phyloP scores from a whole-genome alignment of 2,797 vertebrate species.

The Miichthys miiuy region DNA sequence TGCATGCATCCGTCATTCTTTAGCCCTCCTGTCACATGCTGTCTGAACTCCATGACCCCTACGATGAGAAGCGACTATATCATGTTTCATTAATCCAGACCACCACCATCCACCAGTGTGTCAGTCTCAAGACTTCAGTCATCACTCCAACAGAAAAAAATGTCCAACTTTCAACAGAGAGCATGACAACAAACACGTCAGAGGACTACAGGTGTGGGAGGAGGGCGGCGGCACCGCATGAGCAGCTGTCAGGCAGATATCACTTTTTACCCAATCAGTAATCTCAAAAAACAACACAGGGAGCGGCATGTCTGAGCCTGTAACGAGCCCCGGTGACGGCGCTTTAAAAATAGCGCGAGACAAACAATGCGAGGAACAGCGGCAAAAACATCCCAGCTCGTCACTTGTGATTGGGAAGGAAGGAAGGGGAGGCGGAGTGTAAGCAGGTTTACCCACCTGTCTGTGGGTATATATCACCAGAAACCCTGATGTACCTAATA shows the following conservation, averaged over 20 bases:
- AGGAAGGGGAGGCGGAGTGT: neutral
- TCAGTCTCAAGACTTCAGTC: slow-evolving; percentile 11
- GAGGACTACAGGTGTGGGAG: neutral
- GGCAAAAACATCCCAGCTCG: slow-evolving; percentile 54
- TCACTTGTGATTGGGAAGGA: slow-evolving; percentile 27
- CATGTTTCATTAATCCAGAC: slow-evolving; percentile 20
- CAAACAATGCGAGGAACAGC: slow-evolving; percentile 74
- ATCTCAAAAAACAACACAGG: slow-evolving; percentile 75
- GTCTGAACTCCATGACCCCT: slow-evolving; percentile 9
- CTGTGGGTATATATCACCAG: slow-evolving; percentile 15
- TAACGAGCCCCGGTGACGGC: slow-evolving; percentile 66
- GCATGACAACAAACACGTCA: slow-evolving; percentile 18
- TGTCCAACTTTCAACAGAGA: slow-evolving; percentile 9
- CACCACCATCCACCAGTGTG: neutral
- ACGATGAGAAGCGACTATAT: slow-evolving; percentile 20
- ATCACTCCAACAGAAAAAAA: neutral
- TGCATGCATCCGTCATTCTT: slow-evolving; percentile 13
- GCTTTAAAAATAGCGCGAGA: slow-evolving; percentile 72
- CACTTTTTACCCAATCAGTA: slow-evolving; percentile 49
- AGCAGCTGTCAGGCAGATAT: slow-evolving; percentile 61
- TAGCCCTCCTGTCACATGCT: slow-evolving; percentile 27
- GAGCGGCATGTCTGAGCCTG: slow-evolving; percentile 62
- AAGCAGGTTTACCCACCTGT: slow-evolving; percentile 52
- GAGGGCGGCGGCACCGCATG: neutral
- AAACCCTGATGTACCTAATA: slow-evolving; percentile 30